Conservation (phyloP, 2,113 vertebrate genomes). For the Scomber scombrus region DNA sequence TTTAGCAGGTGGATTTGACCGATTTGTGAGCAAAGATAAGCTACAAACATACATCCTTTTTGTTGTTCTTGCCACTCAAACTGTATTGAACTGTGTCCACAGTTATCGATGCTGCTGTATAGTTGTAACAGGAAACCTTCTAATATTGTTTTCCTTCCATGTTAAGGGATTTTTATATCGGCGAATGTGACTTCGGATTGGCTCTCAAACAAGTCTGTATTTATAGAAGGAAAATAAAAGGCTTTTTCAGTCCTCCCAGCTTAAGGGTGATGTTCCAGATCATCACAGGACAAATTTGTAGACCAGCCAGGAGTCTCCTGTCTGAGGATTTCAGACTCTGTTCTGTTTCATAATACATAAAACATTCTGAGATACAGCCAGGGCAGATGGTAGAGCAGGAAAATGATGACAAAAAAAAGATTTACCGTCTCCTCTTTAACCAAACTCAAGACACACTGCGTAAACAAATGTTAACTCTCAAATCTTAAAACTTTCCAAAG, state of each 20-base stretch:
- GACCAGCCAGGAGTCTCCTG: slow-evolving; percentile 48
- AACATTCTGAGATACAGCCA: slow-evolving; percentile 43
- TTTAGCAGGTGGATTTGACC: too few relatives aligned
- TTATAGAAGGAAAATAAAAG: slow-evolving; percentile 6
- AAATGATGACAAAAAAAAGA: slow-evolving; percentile 15
- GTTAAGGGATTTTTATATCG: not conserved
- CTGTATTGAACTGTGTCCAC: too few relatives aligned
- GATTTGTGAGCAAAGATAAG: too few relatives aligned
- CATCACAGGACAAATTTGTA: slow-evolving; percentile 47
- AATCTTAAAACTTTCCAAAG: too few relatives aligned
- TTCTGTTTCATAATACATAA: slow-evolving; percentile 58
- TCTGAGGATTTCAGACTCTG: slow-evolving; percentile 49
- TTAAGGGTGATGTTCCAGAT: slow-evolving; percentile 46
- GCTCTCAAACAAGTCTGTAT: not conserved
- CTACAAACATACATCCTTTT: too few relatives aligned
- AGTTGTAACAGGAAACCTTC: too few relatives aligned
- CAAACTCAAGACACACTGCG: too few relatives aligned
- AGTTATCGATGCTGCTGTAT: too few relatives aligned
- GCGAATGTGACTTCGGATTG: not conserved
- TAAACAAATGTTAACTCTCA: too few relatives aligned
- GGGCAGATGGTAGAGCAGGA: slow-evolving; percentile 37
- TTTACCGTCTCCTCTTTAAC: slow-evolving; percentile 12
- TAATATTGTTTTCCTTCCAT: not conserved
- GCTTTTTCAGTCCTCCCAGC: not conserved
- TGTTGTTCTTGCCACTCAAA: too few relatives aligned